phyloP scores from a whole-genome alignment of 2,113 vertebrate genomes.

The Oncorhynchus nerka region DNA sequence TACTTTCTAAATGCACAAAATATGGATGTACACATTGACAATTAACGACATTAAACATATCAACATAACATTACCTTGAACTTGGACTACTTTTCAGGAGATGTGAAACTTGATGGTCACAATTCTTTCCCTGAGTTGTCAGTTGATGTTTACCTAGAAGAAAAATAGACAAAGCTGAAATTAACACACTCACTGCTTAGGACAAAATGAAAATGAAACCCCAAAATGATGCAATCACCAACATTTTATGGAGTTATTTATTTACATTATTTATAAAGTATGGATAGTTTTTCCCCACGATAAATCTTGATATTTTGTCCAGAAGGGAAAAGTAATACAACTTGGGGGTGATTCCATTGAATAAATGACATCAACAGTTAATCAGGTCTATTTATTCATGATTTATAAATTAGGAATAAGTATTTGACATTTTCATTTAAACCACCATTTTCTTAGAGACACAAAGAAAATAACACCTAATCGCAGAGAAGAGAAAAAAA shows the following conservation, averaged over 20 bases:
- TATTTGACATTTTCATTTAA: too few relatives aligned
- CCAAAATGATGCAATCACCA: background rate
- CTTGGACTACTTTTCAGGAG: constrained; percentile 76
- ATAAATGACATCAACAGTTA: too few relatives aligned
- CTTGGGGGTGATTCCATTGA: too few relatives aligned
- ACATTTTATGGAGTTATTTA: background rate
- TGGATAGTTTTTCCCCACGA: background rate
- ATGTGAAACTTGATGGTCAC: constrained; percentile 68
- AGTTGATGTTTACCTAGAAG: constrained; percentile 68
- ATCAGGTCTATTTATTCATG: too few relatives aligned
- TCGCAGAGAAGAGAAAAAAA: background rate
- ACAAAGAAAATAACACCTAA: background rate
- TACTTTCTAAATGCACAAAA: background rate
- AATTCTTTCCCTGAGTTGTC: constrained; percentile 74
- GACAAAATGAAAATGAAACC: background rate
- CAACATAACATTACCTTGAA: constrained; percentile 70
- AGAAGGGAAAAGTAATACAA: too few relatives aligned
- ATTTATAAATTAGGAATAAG: too few relatives aligned
- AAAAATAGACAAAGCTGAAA: background rate
- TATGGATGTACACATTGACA: background rate
- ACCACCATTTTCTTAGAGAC: background rate
- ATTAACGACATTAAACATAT: background rate
- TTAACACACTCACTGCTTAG: background rate
- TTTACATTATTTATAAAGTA: background rate
- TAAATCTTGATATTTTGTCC: background rate